Evolutionary conservation across 2,797 vertebrate genomes (phyloP), one percentile per base, ranked within the genome.

Genomic region (Gadopsis marmoratus): DNA sequence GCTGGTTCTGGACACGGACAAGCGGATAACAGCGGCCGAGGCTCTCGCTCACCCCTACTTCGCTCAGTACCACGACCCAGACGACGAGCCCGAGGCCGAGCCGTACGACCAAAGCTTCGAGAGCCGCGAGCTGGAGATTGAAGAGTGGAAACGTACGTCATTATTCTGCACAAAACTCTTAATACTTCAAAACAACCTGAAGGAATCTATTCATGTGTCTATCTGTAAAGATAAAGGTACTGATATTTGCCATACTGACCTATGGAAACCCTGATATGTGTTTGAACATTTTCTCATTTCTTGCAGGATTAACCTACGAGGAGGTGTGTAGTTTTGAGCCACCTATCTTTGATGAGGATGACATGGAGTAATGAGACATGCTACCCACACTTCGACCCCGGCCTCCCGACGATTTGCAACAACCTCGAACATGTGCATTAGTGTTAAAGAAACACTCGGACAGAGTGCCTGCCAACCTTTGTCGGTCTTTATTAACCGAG

Each of bases 71-170:
- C 98, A 99, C 0, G 98, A 99, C 88, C 97, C 98, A 0, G 98
- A 99, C 0, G 98, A 99, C 4, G 98, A 99, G 75, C 98, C 98
- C 0, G 97, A 98, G 88, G 98, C 98, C 0, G 97, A 98, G 8
- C 97, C 97, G 4, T 99, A 98, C 0, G 98, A 99, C 93, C 98
- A 99, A 96, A 99, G 97, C 78, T 99, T 99, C 75, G 98, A 99
- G 91, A 99, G 97, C 88, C 95, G 97, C 47, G 98, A 99, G 71
- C 96, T 99, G 59, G 96, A 96, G 72, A 99, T 99, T 21, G 97
- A 98, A 21, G 98, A 99, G 86, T 99, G 98, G 98, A 99, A 99
- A 96, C 96, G 98, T 99, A 93, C 82, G 97, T 66, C 17, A 9
- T 48, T 59, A 45, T 61, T 54, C 31, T 26, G 51, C n/a, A 35